Evolutionary conservation across 2,113 vertebrate genomes (phyloP).

Genomic region (Hippocampus comes): DNA sequence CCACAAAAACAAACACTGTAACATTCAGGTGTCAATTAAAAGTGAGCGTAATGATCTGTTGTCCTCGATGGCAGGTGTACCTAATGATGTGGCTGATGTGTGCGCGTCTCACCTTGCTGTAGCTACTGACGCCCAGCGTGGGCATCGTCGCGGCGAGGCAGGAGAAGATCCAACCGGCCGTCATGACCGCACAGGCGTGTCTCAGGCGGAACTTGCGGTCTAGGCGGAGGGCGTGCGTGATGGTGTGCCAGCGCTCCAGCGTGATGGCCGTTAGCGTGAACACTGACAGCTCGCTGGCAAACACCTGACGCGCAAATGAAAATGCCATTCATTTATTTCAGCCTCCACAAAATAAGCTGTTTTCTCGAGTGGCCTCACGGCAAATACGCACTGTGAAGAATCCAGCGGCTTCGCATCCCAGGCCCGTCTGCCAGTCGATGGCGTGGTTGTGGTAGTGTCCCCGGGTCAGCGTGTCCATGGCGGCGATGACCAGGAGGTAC

Average conservation of each 20-base stretch:
- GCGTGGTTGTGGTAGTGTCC: conserved; percentile 89
- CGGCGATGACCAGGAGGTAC: conserved; percentile 88
- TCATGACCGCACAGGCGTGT: conserved; percentile 84
- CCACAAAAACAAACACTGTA: no score
- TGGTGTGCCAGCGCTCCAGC: conserved; percentile 94
- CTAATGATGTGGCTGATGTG: background rate
- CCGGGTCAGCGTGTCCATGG: conserved; percentile 82
- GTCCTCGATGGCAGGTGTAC: background rate
- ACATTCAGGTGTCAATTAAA: no score
- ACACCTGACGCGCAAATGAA: conserved; percentile 65
- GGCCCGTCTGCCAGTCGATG: conserved; percentile 91
- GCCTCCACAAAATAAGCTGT: no score
- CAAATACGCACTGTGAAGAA: conserved; percentile 79
- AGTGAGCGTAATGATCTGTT: no score
- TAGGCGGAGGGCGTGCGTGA: conserved; percentile 89
- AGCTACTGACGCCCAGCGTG: conserved; percentile 88
- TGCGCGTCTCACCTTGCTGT: conserved; percentile 77
- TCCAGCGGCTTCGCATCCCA: conserved; percentile 83
- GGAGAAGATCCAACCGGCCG: conserved; percentile 85
- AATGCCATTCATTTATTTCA: background rate
- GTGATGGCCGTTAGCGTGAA: conserved; percentile 92
- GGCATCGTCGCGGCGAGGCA: conserved; percentile 81
- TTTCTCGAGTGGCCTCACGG: no score
- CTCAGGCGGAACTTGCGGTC: conserved; percentile 82
- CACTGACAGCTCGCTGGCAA: conserved; percentile 91